A percentile compares a stretch with the other conserved stretches of the same genome.
These are phyloP conservation scores for Heteractis magnifica DNA, from an alignment of 92 coral and sea anemone genomes.

Conservation along the genomic window DNA sequence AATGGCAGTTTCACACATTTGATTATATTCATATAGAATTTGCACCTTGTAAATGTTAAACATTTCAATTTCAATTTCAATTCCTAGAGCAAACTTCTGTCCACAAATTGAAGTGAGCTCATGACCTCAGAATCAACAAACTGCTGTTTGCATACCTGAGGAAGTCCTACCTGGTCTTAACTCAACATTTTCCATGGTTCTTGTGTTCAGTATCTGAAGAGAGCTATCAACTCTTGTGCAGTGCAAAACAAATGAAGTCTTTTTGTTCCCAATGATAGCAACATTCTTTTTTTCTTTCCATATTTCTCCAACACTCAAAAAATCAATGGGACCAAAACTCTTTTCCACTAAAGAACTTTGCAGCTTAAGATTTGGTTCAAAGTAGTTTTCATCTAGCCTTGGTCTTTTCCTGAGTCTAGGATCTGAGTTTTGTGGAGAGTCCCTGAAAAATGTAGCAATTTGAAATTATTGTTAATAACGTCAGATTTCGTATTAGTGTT, in stretches of 20 bases:
- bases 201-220: constrained; percentile 60
- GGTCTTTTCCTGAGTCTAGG: constrained; percentile 8
- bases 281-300: constrained; percentile 92
- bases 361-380: constrained; percentile 9
- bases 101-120: background rate
- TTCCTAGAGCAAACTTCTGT: too few relatives aligned
- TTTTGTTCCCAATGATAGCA: constrained; percentile 75
- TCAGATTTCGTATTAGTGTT: background rate
- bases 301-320: constrained; percentile 75
- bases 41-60: too few relatives aligned
- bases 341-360: constrained; percentile 13
- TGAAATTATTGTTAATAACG: background rate
- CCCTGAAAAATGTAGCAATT: background rate
- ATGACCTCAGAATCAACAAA: background rate
- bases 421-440: background rate
- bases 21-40: too few relatives aligned
- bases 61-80: too few relatives aligned
- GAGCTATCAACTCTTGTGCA: constrained; percentile 58
- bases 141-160: background rate
- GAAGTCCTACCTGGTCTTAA: constrained; percentile 64
- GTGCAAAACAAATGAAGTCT: constrained; percentile 73
- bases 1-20: too few relatives aligned
- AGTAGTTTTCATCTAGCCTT: constrained; percentile 1
- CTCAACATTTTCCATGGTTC: constrained; percentile 40
- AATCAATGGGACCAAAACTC: constrained; percentile 2